Evolutionary conservation across 2,888 invertebrate genomes (phyloP), one percentile per base, ranked within the genome.

Genomic region (Marasmarcha lunaedactyla): DNA sequence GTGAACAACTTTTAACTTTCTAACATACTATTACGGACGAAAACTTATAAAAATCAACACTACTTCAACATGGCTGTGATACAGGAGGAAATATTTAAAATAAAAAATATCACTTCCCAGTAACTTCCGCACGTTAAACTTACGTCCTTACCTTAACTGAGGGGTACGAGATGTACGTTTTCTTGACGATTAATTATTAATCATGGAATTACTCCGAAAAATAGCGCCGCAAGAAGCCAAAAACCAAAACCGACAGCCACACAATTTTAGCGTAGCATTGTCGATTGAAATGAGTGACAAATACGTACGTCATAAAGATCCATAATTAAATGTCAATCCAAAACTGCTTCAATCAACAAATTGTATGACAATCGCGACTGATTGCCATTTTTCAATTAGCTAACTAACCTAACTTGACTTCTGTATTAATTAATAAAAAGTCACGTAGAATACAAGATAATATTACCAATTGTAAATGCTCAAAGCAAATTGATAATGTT

Each of bases 1-100:
- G 79, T 81, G 78, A 74, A 62, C 65, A 74, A 78, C 76, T 77
- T 73, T 20, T 59, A 69, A 77, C 73, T 78, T 78, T 70, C 34
- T 34, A 60, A 51, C 54, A 56, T 65, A 72, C 77, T 59, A 68
- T 71, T 67, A 77, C 74, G 71, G 76, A 71, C 71, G 72, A 69
- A 62, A 81, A 81, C 81, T 77, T 69, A 79, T 57, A 71, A 20
- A 76, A 79, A 76, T 71, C 71, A 79, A 79, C 83, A 83, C 81
- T 83, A 83, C 78, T 79, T 76, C 72, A 79, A 83, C 81, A 83
- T 83, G 81, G 81, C 81, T 83, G 83, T 81, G 74, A 74, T 79
- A 71, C 66, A 70, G 77, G 70, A 79, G 76, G 73, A 79, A 78
- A 76, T 70, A 77, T 68, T 73, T 67, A 76, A 77, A 73, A 79